Evolutionary conservation across 2,888 invertebrate genomes (phyloP).

Genomic region (Tholera decimalis): DNA sequence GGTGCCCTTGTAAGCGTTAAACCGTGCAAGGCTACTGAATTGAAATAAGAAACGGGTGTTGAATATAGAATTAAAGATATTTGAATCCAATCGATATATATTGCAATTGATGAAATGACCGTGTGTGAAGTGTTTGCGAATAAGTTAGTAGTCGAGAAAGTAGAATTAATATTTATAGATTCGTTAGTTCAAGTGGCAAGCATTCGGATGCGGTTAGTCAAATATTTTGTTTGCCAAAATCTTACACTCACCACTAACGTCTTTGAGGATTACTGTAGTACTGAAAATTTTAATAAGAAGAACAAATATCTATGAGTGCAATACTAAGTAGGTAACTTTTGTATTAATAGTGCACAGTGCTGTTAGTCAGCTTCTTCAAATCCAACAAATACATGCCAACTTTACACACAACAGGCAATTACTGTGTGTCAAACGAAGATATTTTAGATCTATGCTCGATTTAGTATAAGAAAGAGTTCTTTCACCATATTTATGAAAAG

Average conservation of each 20-base stretch:
- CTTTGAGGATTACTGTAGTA: slow-evolving; percentile 89
- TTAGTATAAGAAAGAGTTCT: slow-evolving; percentile 71
- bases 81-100: slow-evolving; percentile 10
- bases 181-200: slow-evolving; percentile 63
- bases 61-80: slow-evolving; percentile 11
- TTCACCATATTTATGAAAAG: slow-evolving; percentile 77
- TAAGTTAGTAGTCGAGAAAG: slow-evolving; percentile 49
- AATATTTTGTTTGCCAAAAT: slow-evolving; percentile 84
- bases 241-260: slow-evolving; percentile 90
- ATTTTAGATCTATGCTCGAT: slow-evolving; percentile 78
- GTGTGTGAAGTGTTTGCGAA: slow-evolving; percentile 32
- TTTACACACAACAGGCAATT: slow-evolving; percentile 83
- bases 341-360: slow-evolving; percentile 87
- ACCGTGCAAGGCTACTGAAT: slow-evolving; percentile 49
- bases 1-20: slow-evolving; percentile 57
- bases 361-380: slow-evolving; percentile 86
- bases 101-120: slow-evolving; percentile 44
- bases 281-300: slow-evolving; percentile 87
- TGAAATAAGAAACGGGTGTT: slow-evolving; percentile 10
- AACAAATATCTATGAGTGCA: slow-evolving; percentile 88
- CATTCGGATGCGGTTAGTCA: slow-evolving; percentile 81
- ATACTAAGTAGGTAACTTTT: slow-evolving; percentile 77
- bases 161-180: slow-evolving; percentile 35
- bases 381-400: slow-evolving; percentile 85
- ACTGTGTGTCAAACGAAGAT: slow-evolving; percentile 88